Evolutionary conservation across 2,113 vertebrate genomes (phyloP).

Genomic region (Tympanuchus pallidicinctus): DNA sequence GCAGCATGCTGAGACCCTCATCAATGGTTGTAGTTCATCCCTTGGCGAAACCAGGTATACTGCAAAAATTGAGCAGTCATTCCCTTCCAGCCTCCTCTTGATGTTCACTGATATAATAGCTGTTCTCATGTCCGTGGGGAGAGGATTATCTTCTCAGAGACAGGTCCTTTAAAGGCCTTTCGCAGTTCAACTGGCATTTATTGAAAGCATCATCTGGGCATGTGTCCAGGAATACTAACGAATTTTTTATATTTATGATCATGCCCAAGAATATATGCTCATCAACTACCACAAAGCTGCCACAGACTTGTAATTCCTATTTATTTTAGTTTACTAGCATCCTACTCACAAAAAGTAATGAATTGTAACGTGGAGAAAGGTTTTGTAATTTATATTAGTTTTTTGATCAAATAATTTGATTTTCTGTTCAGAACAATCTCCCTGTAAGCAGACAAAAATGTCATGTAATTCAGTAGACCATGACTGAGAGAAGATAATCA

Average conservation of each 20-base stretch:
- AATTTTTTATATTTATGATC: not conserved
- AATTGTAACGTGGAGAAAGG: not conserved
- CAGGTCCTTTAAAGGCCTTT: not conserved
- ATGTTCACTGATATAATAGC: not conserved
- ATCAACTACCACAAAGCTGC: not conserved
- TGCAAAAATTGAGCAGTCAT: conserved; percentile 22
- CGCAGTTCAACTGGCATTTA: not conserved
- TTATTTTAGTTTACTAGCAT: not conserved
- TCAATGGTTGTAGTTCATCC: conserved; percentile 90
- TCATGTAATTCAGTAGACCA: not conserved
- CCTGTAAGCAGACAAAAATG: not conserved
- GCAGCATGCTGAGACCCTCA: conserved; percentile 86
- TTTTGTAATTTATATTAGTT: not conserved
- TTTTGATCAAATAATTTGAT: conserved; percentile 15
- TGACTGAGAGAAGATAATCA: not conserved
- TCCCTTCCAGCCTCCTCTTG: conserved; percentile 31
- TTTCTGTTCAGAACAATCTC: not conserved
- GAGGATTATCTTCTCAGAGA: conserved; percentile 7
- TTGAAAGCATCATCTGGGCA: not conserved
- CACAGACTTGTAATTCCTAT: not conserved
- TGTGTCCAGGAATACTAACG: not conserved
- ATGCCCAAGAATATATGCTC: not conserved
- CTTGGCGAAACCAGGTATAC: conserved; percentile 91
- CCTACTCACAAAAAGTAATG: not conserved
- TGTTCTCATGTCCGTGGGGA: not conserved